These are phyloP conservation scores for Nylanderia fulva DNA, from an alignment of 1,140 invertebrate species.

Conservation along the genomic window DNA sequence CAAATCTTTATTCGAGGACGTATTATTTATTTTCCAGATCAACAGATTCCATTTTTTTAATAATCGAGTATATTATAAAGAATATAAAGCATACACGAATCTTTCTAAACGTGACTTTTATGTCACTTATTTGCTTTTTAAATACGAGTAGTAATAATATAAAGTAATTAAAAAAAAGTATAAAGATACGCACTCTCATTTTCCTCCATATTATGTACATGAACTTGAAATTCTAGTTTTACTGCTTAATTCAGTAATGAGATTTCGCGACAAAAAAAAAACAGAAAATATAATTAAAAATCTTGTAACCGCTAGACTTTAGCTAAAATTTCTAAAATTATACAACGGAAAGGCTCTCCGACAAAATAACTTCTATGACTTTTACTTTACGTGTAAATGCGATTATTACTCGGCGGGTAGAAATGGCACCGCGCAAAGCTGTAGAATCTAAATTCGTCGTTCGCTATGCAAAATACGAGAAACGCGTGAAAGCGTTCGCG, in stretches of 20 bases:
- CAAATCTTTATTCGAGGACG: background rate
- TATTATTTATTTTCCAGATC: background rate
- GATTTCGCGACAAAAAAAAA: background rate
- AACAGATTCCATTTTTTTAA: background rate
- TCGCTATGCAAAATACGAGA: conserved; percentile 11
- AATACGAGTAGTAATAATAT: conserved; percentile 4
- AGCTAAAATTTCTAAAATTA: background rate
- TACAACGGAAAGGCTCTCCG: background rate
- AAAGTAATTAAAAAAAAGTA: background rate
- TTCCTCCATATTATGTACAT: background rate
- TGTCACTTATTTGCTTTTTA: background rate
- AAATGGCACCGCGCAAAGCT: background rate
- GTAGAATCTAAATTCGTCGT: conserved; percentile 23
- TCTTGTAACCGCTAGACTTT: background rate
- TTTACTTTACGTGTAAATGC: conserved; percentile 10
- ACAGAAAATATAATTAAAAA: background rate
- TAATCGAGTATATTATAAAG: background rate
- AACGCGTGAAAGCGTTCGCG: conserved; percentile 39
- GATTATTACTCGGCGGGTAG: background rate
- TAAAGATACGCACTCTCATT: too few species aligned
- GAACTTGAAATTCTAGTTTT: background rate
- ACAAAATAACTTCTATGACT: background rate
- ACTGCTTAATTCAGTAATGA: background rate
- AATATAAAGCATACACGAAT: background rate
- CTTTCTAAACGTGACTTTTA: background rate